phyloP scores from a whole-genome alignment of 2,888 invertebrate genomes.

The Synergus gifuensis region DNA sequence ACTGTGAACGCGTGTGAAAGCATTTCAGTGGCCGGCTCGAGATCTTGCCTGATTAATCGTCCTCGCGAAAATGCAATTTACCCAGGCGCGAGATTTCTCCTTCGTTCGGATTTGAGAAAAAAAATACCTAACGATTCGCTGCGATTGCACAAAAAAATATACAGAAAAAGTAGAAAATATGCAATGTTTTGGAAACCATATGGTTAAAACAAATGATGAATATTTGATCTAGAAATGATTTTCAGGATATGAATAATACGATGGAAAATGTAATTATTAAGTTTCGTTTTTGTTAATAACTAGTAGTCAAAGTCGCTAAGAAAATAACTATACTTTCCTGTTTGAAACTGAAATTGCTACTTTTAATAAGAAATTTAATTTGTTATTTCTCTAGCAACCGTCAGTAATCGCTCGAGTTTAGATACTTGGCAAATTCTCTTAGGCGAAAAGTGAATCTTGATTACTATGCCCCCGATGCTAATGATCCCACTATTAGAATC shows the following conservation, averaged over 20 bases:
- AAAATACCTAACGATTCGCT: slow-evolving; percentile 45
- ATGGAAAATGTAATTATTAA: not conserved
- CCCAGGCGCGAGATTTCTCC: slow-evolving; percentile 66
- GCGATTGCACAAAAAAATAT: not conserved
- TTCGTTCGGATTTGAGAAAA: slow-evolving; percentile 51
- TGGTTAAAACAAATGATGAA: too few species aligned
- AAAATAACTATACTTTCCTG: slow-evolving; percentile 50
- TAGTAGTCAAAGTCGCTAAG: slow-evolving; percentile 56
- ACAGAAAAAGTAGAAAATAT: not conserved
- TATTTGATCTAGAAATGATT: not conserved
- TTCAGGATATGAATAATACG: not conserved
- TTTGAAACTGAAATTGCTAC: slow-evolving; percentile 52
- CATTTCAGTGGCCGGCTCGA: slow-evolving; percentile 54
- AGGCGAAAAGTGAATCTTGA: slow-evolving; percentile 54
- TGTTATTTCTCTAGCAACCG: slow-evolving; percentile 40
- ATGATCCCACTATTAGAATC: slow-evolving; percentile 50
- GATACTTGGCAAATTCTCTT: slow-evolving; percentile 25
- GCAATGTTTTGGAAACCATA: too few species aligned
- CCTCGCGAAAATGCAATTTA: slow-evolving; percentile 67
- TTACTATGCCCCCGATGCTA: slow-evolving; percentile 40
- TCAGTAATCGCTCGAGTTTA: slow-evolving; percentile 7
- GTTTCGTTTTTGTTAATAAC: slow-evolving; percentile 48
- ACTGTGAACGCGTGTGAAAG: slow-evolving; percentile 55
- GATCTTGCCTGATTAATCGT: slow-evolving; percentile 57
- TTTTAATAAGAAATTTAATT: not conserved